Conservation (phyloP, 2,888 invertebrate genomes). For the Idaea straminata region DNA sequence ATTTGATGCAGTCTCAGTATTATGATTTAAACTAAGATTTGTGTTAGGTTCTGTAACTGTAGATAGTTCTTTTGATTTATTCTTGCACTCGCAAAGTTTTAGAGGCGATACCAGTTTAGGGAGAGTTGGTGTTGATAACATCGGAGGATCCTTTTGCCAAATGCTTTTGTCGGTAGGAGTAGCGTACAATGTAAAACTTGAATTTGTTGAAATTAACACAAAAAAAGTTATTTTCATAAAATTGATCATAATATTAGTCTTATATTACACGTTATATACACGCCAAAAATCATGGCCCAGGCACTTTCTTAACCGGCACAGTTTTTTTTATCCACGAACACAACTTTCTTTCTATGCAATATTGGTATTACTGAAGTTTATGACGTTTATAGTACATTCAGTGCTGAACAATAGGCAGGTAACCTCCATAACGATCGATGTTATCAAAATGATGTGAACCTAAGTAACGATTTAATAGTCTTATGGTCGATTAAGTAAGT, state of each 20-base stretch:
- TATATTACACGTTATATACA: background rate
- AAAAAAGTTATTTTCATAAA: background rate
- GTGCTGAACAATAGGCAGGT: background rate
- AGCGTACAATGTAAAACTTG: background rate
- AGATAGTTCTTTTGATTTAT: background rate
- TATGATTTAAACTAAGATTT: background rate
- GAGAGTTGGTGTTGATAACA: no score
- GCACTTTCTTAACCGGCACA: background rate
- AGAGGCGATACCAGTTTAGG: background rate
- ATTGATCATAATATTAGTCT: background rate
- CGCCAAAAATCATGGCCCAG: background rate
- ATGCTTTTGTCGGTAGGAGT: background rate
- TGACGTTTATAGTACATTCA: background rate
- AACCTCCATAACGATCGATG: background rate
- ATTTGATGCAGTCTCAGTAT: background rate
- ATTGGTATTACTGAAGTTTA: background rate
- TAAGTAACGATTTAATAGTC: background rate
- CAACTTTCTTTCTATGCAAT: background rate
- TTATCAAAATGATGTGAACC: background rate
- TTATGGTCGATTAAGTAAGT: no score
- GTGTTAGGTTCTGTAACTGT: background rate
- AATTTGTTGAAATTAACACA: background rate
- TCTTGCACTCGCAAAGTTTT: background rate
- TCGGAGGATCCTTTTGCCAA: background rate
- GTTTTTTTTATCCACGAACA: background rate